These are phyloP conservation scores for Desoria tigrina DNA, from an alignment of 2,888 invertebrate genomes.

Conservation along the genomic window DNA sequence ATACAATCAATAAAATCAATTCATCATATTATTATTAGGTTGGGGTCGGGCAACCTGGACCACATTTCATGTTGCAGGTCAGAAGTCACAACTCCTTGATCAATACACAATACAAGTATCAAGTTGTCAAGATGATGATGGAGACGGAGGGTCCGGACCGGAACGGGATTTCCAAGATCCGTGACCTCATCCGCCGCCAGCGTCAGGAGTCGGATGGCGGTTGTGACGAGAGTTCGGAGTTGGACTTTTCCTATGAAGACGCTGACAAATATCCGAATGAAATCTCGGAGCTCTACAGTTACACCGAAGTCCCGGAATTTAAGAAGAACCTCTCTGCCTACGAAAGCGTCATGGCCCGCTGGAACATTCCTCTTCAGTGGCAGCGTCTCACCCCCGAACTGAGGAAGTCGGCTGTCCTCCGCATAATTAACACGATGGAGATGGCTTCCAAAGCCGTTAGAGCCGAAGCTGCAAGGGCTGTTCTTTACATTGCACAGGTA, in stretches of 20 bases:
- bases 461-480: conserved; percentile 85
- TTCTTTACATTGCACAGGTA: conserved; percentile 89
- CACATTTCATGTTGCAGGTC: too few species aligned
- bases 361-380: conserved; percentile 80
- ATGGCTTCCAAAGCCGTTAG: conserved; percentile 78
- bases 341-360: conserved; percentile 86
- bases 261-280: conserved; percentile 85
- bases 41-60: too few species aligned
- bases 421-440: conserved; percentile 87
- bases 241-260: conserved; percentile 90
- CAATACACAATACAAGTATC: too few species aligned
- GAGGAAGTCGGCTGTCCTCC: conserved; percentile 77
- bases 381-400: conserved; percentile 69
- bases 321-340: conserved; percentile 84
- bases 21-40: too few species aligned
- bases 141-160: conserved; percentile 41
- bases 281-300: conserved; percentile 96
- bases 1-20: too few species aligned
- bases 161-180: conserved; percentile 56
- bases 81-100: too few species aligned
- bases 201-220: conserved; percentile 70
- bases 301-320: conserved; percentile 94
- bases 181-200: conserved; percentile 66
- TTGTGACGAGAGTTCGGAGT: conserved; percentile 66
- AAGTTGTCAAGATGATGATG: conserved; percentile 30